Evolutionary conservation across 2,888 invertebrate species (phyloP).

Genomic region (Subacronicta megacephala): DNA sequence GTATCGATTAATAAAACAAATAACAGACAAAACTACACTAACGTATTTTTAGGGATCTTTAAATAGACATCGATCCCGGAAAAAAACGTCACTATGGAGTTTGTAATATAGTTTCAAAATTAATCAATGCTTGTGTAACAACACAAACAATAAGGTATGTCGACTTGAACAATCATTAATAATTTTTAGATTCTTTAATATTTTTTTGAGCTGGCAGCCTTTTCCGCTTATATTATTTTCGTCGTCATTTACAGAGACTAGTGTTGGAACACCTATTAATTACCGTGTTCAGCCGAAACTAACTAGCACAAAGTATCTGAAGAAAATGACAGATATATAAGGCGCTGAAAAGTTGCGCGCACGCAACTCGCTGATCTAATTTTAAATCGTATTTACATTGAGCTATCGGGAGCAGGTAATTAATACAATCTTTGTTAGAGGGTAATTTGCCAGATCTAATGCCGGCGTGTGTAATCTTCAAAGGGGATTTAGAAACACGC

Average conservation of each 20-base stretch:
- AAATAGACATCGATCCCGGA: constrained; percentile 52
- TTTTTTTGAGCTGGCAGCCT: constrained; percentile 36
- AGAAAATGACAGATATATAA: constrained; percentile 83
- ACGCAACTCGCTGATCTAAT: constrained; percentile 83
- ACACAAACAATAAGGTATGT: constrained; percentile 52
- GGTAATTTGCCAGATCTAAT: constrained; percentile 90
- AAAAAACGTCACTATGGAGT: constrained; percentile 37
- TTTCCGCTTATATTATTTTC: constrained; percentile 30
- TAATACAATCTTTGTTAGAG: constrained; percentile 90
- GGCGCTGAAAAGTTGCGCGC: constrained; percentile 75
- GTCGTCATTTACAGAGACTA: constrained; percentile 37
- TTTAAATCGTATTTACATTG: constrained; percentile 87
- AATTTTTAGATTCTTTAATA: constrained; percentile 35
- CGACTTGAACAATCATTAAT: constrained; percentile 25
- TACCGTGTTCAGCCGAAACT: constrained; percentile 40
- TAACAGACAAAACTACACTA: constrained; percentile 63
- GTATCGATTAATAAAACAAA: constrained; percentile 72
- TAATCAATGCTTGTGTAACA: constrained; percentile 56
- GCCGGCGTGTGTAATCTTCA: constrained; percentile 89
- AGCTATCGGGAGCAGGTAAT: constrained; percentile 88
- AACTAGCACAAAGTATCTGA: constrained; percentile 66
- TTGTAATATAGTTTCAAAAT: constrained; percentile 48
- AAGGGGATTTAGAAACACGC: constrained; percentile 90
- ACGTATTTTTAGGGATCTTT: constrained; percentile 53
- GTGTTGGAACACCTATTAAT: constrained; percentile 46